Evolutionary conservation across 92 coral and sea anemone species (phyloP).

Genomic region (Porites lobata): DNA sequence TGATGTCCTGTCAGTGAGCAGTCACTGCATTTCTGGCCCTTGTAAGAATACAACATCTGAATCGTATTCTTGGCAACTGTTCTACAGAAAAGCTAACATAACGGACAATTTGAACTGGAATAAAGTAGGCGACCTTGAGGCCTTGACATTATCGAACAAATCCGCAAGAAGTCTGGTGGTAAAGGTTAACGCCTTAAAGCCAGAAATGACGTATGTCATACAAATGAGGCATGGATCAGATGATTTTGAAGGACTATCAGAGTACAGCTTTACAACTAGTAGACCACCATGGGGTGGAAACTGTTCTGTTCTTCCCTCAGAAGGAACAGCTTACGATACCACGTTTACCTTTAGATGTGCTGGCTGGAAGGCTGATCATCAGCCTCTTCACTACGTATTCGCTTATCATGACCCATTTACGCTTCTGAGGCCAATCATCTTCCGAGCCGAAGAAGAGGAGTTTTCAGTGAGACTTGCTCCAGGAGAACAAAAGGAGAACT

Average conservation of each 20-base stretch:
- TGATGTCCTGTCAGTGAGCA: slow-evolving; percentile 57
- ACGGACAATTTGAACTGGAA: slow-evolving; percentile 41
- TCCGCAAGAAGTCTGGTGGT: slow-evolving; percentile 60
- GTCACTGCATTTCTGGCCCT: slow-evolving; percentile 53
- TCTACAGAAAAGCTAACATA: slow-evolving; percentile 15
- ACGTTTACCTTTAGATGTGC: slow-evolving; percentile 51
- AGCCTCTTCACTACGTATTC: slow-evolving; percentile 60
- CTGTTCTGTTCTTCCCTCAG: slow-evolving; percentile 42
- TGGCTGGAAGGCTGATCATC: slow-evolving; percentile 59
- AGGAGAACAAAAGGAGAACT: slow-evolving; percentile 15
- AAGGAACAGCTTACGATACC: slow-evolving; percentile 60
- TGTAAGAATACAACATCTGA: not conserved
- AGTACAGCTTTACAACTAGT: slow-evolving; percentile 64
- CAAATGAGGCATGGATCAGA: slow-evolving; percentile 43
- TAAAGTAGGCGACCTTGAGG: slow-evolving; percentile 41
- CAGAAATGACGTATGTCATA: slow-evolving; percentile 54
- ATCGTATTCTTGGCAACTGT: slow-evolving; percentile 46
- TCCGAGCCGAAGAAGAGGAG: slow-evolving; percentile 15
- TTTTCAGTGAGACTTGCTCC: slow-evolving; percentile 29
- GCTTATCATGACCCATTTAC: slow-evolving; percentile 55
- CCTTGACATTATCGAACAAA: slow-evolving; percentile 47
- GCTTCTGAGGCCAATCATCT: slow-evolving; percentile 11
- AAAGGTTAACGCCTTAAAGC: slow-evolving; percentile 38
- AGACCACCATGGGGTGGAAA: slow-evolving; percentile 63
- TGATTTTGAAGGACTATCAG: slow-evolving; percentile 42